Base-by-base conservation (phyloP, 1,140 invertebrate genomes). In the Hirudo medicinalis region DNA sequence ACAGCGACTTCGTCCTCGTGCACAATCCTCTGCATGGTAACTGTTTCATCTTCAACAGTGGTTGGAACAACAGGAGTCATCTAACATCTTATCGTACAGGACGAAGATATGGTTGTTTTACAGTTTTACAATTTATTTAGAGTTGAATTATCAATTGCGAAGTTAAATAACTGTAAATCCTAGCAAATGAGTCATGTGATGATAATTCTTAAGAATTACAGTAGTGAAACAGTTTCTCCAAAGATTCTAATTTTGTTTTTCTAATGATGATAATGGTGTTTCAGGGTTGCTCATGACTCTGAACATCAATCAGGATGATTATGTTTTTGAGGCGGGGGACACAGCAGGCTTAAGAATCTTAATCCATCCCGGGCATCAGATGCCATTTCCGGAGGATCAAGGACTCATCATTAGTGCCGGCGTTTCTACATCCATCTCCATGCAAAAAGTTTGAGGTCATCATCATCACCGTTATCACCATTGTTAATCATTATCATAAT, bases 361-460 rank as follows among this genome's bases (percentile, higher is more conserved):
- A 3, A 75, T 83, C 54, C 82, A 83, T 72, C 74, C 75, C 15
- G 74, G 78, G n/a, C 75, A 78, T 20, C 72, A 75, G 2, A 75
- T 78, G 66, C 82, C 82, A 0, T 80, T 82, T 55, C 81, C 82
- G 0, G 81, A 82, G 71, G 79, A 81, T 49, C 76, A 80, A 27
- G 83, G 82, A 0, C 75, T 83, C 32, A 79, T 79, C 32, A 74
- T 83, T 17, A 73, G 79, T 8, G 80, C 82, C 0, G 82, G 80
- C 17, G 74, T 74, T 53, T 75, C 77, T 36, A 80, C 80, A 13
- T 69, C 67, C 49, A 72, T 74, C 29, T 70, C 60, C 17, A 32
- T 74, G 54, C 43, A 68, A 40, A 72, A 74, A 71, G 73, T 72
- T 25, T n/a, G 49, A 17, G 22, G 2, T 25, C 22, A 57, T n/a